Conservation (phyloP, 2,888 invertebrate species). For the Sclerodermus sp. region DNA sequence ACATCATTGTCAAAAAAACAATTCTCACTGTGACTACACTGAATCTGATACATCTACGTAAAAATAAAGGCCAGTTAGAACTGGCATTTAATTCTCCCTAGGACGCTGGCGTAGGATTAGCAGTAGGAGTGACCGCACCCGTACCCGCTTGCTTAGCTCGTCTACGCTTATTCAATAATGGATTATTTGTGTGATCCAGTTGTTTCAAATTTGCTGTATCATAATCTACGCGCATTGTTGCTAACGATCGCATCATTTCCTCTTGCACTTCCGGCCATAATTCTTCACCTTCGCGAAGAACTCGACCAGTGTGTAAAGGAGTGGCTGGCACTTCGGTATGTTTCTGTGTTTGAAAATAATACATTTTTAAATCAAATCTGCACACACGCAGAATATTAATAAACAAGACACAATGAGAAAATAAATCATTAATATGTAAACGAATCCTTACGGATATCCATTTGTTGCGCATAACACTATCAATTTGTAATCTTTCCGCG, state of each 20-base stretch:
- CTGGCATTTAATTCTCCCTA: conserved; percentile 31
- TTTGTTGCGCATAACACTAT: conserved; percentile 83
- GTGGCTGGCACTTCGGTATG: conserved; percentile 92
- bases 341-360: conserved; percentile 55
- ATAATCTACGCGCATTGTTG: conserved; percentile 98
- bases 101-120: conserved; percentile 44
- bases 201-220: conserved; percentile 88
- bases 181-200: conserved; percentile 89
- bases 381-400: no score
- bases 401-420: no score
- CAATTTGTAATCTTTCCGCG: conserved; percentile 83
- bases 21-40: conserved; percentile 33
- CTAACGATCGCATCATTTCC: conserved; percentile 96
- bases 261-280: conserved; percentile 98
- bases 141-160: conserved; percentile 23
- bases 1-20: conserved; percentile 23
- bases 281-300: conserved; percentile 88
- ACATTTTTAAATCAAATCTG: not conserved
- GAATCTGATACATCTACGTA: conserved; percentile 36
- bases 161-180: conserved; percentile 80
- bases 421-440: not conserved
- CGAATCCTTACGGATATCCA: conserved; percentile 79
- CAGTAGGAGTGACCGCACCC: conserved; percentile 19
- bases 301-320: conserved; percentile 86
- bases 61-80: conserved; percentile 29